Conservation (phyloP, 1,140 invertebrate genomes). For the Caenorhabditis briggsae region DNA sequence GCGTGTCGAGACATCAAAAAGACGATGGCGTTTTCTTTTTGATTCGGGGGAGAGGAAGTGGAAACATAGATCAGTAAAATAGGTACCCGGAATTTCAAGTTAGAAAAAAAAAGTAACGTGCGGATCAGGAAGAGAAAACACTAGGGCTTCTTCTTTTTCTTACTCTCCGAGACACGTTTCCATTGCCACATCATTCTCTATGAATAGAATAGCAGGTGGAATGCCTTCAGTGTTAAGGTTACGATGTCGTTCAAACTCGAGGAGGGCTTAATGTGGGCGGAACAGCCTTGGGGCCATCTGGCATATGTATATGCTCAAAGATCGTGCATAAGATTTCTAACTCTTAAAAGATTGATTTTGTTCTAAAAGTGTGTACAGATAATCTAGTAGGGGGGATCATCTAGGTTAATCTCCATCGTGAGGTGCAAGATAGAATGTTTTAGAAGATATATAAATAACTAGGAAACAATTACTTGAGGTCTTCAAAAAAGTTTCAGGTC, state of each 20-base stretch:
- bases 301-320: not conserved
- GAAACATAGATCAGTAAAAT: conserved; percentile 37
- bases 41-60: not conserved
- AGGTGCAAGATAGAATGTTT: not conserved
- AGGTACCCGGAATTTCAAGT: conserved; percentile 6
- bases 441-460: too few relatives aligned
- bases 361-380: not conserved
- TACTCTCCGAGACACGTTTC: not conserved
- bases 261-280: conserved; percentile 7
- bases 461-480: too few relatives aligned
- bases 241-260: conserved; percentile 13
- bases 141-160: not conserved
- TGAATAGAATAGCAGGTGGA: conserved; percentile 49
- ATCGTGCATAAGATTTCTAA: not conserved
- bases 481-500: too few relatives aligned
- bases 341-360: not conserved
- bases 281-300: not conserved
- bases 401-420: not conserved
- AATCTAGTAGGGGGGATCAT: not conserved
- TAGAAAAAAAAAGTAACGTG: not conserved
- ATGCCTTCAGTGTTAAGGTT: conserved; percentile 19
- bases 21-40: not conserved
- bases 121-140: conserved; percentile 14
- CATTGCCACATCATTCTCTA: conserved; percentile 26
- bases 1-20: not conserved